Evolutionary conservation across 1,140 invertebrate species (phyloP).

Genomic region (Meteorus sp.): DNA sequence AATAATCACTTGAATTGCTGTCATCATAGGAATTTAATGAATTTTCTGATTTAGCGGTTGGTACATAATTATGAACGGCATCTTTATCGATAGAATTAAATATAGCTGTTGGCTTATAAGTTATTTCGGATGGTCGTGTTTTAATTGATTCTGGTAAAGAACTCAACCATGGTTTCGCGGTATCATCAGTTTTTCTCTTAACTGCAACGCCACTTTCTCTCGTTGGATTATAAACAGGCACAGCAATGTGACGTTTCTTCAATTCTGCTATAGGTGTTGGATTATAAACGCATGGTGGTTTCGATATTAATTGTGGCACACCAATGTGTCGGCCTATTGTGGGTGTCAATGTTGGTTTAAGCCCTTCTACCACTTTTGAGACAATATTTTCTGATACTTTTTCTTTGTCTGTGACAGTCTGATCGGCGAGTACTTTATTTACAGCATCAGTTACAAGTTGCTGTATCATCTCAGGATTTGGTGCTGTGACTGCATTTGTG

Average conservation of each 20-base stretch:
- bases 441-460: constrained; percentile 60
- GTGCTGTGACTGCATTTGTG: not conserved
- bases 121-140: constrained; percentile 36
- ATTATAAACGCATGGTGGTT: constrained; percentile 58
- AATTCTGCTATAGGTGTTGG: constrained; percentile 66
- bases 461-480: constrained; percentile 24
- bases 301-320: constrained; percentile 31
- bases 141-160: constrained; percentile 37
- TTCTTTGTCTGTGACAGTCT: constrained; percentile 46
- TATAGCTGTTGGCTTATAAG: constrained; percentile 52
- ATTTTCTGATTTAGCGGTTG: constrained; percentile 43
- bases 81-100: constrained; percentile 27
- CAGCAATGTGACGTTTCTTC: constrained; percentile 59
- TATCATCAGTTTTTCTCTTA: constrained; percentile 50
- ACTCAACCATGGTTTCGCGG: constrained; percentile 44
- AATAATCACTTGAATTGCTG: constrained; percentile 44
- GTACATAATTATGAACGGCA: constrained; percentile 42
- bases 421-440: constrained; percentile 55
- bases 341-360: constrained; percentile 47
- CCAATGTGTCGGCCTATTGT: constrained; percentile 33
- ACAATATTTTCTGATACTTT: constrained; percentile 53
- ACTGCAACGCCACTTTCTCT: constrained; percentile 51
- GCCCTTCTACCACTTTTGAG: constrained; percentile 52
- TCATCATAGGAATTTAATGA: constrained; percentile 42
- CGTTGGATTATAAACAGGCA: constrained; percentile 52